Evolutionary conservation across 2,113 vertebrate species (phyloP).

Genomic region (Python bivittatus): DNA sequence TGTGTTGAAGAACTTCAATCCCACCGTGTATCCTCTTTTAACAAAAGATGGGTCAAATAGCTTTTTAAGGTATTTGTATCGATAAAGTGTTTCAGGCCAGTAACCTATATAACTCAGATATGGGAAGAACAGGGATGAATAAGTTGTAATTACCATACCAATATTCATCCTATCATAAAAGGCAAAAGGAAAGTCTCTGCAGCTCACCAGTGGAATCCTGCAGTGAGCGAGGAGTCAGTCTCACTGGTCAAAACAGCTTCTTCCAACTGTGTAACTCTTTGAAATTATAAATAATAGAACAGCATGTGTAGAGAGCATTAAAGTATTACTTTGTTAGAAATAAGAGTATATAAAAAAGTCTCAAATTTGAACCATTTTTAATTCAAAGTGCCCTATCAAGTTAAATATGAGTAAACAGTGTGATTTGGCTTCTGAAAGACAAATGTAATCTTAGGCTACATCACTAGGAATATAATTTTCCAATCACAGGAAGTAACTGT

Average conservation of each 20-base stretch:
- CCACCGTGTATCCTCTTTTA: slow-evolving; percentile 94
- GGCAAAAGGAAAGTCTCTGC: background rate
- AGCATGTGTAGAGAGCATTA: background rate
- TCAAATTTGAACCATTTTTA: too few relatives aligned
- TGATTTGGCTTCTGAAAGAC: background rate
- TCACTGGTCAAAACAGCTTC: background rate
- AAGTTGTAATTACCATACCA: background rate
- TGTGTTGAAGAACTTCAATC: slow-evolving; percentile 97
- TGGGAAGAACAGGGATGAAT: background rate
- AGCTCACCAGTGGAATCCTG: background rate
- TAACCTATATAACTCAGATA: too few relatives aligned
- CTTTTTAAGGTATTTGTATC: background rate
- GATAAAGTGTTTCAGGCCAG: background rate
- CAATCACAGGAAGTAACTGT: background rate
- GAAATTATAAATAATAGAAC: background rate
- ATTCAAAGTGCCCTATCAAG: too few relatives aligned
- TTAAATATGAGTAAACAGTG: background rate
- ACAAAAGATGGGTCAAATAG: background rate
- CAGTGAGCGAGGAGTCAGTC: background rate
- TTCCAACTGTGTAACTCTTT: background rate
- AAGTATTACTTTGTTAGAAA: background rate
- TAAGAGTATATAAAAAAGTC: background rate
- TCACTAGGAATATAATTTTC: background rate
- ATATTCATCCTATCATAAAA: background rate
- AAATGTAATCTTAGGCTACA: background rate